These are phyloP conservation scores for Tachina fera DNA, from an alignment of 2,888 invertebrate species.

Conservation along the genomic window DNA sequence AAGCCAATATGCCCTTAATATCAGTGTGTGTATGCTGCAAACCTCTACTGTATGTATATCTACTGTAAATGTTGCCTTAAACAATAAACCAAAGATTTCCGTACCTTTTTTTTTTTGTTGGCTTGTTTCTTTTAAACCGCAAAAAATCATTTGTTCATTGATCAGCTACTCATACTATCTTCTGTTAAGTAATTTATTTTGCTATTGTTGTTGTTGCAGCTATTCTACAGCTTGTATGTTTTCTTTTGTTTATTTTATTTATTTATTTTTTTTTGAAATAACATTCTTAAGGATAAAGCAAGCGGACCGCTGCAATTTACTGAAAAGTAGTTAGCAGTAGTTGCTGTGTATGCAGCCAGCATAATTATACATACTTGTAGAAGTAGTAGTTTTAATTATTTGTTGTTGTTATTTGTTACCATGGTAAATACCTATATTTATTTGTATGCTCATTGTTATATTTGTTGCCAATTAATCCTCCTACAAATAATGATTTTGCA, in stretches of 20 bases:
- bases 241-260: conserved; percentile 26
- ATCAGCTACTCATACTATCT: conserved; percentile 70
- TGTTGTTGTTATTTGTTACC: conserved; percentile 15
- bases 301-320: conserved; percentile 46
- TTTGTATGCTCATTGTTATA: conserved; percentile 50
- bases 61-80: conserved; percentile 51
- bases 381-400: conserved; percentile 45
- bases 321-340: conserved; percentile 8
- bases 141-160: conserved; percentile 72
- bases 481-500: conserved; percentile 68
- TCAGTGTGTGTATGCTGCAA: conserved; percentile 26
- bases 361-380: conserved; percentile 31
- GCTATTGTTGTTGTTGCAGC: conserved; percentile 35
- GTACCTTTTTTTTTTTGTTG: conserved; percentile 7
- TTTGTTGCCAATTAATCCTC: conserved; percentile 65
- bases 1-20: conserved; percentile 48
- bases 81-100: conserved; percentile 48
- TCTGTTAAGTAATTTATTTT: conserved; percentile 67
- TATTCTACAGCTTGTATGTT: conserved; percentile 11
- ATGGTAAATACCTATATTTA: not conserved
- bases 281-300: conserved; percentile 33
- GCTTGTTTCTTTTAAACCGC: conserved; percentile 64
- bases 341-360: conserved; percentile 23
- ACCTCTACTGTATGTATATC: conserved; percentile 20
- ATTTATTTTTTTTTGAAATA: conserved; percentile 1